A percentile compares a stretch with the other conserved stretches of the same genome.
These are phyloP conservation scores for Vanessa tameamea DNA, from an alignment of 1,140 invertebrate genomes.

Conservation along the genomic window DNA sequence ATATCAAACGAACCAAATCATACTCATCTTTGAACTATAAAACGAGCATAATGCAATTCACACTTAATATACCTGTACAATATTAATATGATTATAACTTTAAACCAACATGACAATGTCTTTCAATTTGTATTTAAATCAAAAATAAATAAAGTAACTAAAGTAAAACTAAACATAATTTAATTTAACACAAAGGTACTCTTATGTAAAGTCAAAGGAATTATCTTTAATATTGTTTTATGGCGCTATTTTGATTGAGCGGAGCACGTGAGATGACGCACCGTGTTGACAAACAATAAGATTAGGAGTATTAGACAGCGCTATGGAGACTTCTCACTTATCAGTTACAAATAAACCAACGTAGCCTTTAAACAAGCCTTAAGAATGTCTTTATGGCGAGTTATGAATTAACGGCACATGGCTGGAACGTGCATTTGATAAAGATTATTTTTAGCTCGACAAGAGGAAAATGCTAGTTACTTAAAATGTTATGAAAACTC, in stretches of 20 bases:
- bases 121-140: not conserved
- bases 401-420: not conserved
- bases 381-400: not conserved
- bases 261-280: conserved; percentile 64
- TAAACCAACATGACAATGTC: not conserved
- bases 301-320: conserved; percentile 39
- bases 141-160: not conserved
- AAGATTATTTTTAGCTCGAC: not conserved
- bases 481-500: conserved; percentile 4
- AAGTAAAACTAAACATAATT: not conserved
- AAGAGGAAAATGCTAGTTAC: not conserved
- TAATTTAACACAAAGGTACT: not conserved
- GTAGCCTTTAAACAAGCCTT: not conserved
- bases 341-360: conserved; percentile 4
- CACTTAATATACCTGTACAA: too few relatives aligned
- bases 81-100: too few relatives aligned
- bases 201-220: not conserved
- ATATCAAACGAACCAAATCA: too few relatives aligned
- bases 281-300: conserved; percentile 60
- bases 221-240: conserved; percentile 39
- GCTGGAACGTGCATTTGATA: not conserved
- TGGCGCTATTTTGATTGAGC: conserved; percentile 49
- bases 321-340: conserved; percentile 4
- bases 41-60: too few relatives aligned
- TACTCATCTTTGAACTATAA: too few relatives aligned